Conservation (phyloP, 2,797 vertebrate genomes). For the Novumbra hubbsi region DNA sequence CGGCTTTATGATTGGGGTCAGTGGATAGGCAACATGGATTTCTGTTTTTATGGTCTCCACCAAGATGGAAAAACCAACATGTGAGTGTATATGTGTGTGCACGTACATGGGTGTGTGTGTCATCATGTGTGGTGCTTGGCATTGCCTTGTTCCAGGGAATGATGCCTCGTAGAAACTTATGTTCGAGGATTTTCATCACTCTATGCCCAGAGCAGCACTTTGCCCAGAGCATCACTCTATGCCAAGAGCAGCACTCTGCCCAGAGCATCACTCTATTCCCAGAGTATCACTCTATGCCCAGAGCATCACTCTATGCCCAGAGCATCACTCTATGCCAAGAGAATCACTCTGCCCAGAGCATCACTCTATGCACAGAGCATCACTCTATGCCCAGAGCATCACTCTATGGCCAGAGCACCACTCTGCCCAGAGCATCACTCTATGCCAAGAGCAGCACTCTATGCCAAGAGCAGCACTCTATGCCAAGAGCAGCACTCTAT, state of each 20-base stretch:
- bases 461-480: background rate
- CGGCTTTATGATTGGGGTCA: no score
- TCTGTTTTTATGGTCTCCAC: no score
- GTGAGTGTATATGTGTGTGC: no score
- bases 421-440: no score
- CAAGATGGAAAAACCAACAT: no score
- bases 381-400: background rate
- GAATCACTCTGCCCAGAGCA: no score
- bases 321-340: background rate
- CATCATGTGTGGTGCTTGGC: constrained; percentile 1
- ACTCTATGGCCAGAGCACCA: background rate
- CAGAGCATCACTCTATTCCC: background rate
- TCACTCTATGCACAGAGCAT: background rate
- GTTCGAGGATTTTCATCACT: background rate
- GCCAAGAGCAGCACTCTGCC: background rate
- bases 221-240: background rate
- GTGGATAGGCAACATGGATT: no score
- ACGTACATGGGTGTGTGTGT: constrained; percentile 2
- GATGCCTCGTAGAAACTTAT: background rate
- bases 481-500: background rate
- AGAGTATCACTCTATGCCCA: background rate
- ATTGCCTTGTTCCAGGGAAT: background rate
- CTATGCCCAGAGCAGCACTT: background rate
- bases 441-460: background rate
- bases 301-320: background rate